Evolutionary conservation across 2,888 invertebrate species (phyloP).

Genomic region (Chaitophorus viminalis): DNA sequence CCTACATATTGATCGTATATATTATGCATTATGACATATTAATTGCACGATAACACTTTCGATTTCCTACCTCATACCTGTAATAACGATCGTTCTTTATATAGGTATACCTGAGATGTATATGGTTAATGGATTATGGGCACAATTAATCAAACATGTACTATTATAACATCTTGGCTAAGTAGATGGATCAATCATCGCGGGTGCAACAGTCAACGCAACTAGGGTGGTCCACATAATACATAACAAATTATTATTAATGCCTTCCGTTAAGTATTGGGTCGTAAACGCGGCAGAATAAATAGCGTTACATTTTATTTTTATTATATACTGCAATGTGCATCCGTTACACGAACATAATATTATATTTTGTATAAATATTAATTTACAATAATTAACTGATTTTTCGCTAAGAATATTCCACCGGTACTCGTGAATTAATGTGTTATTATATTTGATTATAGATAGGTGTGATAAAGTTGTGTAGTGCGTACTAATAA

Average conservation of each 20-base stretch:
- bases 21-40: not conserved
- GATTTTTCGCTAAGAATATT: not conserved
- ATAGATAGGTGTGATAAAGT: too few species aligned
- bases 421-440: not conserved
- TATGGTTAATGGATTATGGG: slow-evolving; percentile 24
- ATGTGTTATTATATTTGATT: too few species aligned
- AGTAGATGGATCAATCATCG: slow-evolving; percentile 45
- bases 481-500: too few species aligned
- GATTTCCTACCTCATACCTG: not conserved
- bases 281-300: not conserved
- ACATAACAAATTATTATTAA: slow-evolving; percentile 43
- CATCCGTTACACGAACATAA: not conserved
- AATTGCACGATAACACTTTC: slow-evolving; percentile 14
- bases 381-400: not conserved
- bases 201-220: not conserved
- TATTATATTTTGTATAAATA: not conserved
- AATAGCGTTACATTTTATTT: not conserved
- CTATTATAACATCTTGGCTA: slow-evolving; percentile 41
- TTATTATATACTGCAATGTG: not conserved
- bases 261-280: not conserved
- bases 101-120: not conserved
- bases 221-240: slow-evolving; percentile 38
- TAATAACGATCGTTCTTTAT: not conserved
- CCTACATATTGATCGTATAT: not conserved
- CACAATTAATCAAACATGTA: slow-evolving; percentile 43